Percentiles rank a stretch among this genome's conserved stretches.
Evolutionary conservation across 2,113 vertebrate genomes (phyloP).

Genomic region (Martes martes): DNA sequence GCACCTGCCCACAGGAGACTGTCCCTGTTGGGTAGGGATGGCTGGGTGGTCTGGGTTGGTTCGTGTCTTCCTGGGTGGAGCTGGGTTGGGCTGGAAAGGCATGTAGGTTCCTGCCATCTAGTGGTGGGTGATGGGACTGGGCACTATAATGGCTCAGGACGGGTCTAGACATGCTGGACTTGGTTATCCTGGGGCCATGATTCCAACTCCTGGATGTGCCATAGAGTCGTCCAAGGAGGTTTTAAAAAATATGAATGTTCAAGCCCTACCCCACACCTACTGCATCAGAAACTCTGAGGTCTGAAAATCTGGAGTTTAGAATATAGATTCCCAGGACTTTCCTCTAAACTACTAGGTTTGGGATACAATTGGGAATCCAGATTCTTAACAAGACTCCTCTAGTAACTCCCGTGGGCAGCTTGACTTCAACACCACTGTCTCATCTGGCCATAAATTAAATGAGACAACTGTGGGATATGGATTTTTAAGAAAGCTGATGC

Average conservation of each 20-base stretch:
- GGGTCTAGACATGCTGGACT: fast-evolving
- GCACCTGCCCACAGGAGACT: background rate
- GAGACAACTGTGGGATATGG: background rate
- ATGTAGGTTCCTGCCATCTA: background rate
- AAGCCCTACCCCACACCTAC: background rate
- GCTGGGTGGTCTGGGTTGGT: background rate
- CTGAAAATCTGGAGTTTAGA: background rate
- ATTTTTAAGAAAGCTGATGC: background rate
- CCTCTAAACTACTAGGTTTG: background rate
- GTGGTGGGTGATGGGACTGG: background rate
- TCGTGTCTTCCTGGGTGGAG: background rate
- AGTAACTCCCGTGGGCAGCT: background rate
- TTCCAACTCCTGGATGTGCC: background rate
- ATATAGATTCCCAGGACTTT: too few relatives aligned
- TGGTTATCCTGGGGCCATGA: fast-evolving
- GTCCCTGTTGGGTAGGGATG: background rate
- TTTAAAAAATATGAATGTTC: background rate
- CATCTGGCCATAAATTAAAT: background rate
- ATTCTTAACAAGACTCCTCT: background rate
- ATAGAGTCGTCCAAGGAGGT: background rate
- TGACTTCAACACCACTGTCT: background rate
- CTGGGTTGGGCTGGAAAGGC: background rate
- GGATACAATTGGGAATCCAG: background rate
- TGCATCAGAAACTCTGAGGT: background rate
- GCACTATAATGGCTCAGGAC: fast-evolving